phyloP scores from a whole-genome alignment of 1,140 invertebrate genomes.

The Agrilus planipennis region DNA sequence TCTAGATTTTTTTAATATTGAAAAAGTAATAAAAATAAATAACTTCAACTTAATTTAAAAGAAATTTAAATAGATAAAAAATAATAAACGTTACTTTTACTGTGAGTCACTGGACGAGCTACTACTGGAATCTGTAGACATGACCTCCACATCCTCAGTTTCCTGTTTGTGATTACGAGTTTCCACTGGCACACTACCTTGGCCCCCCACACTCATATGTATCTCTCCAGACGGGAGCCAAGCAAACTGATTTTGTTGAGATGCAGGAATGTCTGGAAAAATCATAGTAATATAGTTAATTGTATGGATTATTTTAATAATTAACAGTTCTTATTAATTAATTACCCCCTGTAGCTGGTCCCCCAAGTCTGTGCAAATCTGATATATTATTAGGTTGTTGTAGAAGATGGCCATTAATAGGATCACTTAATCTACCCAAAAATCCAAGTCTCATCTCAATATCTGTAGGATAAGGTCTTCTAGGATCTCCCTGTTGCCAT shows the following conservation, averaged over 20 bases:
- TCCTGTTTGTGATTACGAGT: constrained; percentile 63
- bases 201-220: constrained; percentile 61
- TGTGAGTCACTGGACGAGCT: constrained; percentile 77
- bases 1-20: too few species aligned
- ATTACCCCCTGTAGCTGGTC: constrained; percentile 32
- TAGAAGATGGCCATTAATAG: constrained; percentile 49
- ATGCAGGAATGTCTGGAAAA: constrained; percentile 53
- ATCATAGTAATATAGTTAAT: too few species aligned
- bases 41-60: too few species aligned
- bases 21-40: too few species aligned
- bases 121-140: constrained; percentile 75
- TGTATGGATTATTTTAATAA: too few species aligned
- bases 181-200: constrained; percentile 56
- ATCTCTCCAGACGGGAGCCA: constrained; percentile 82
- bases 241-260: constrained; percentile 72
- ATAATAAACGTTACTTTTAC: constrained; percentile 30
- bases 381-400: constrained; percentile 37
- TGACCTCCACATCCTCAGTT: constrained; percentile 72
- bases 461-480: constrained; percentile 92
- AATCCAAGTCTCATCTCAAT: constrained; percentile 89
- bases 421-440: constrained; percentile 60
- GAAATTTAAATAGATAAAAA: too few species aligned
- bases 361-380: constrained; percentile 47
- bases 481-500: constrained; percentile 90
- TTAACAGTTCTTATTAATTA: constrained; percentile 1